Evolutionary conservation across 2,113 vertebrate genomes (phyloP), one percentile per base, ranked within the genome.

Genomic region (Saguinus imperator): DNA sequence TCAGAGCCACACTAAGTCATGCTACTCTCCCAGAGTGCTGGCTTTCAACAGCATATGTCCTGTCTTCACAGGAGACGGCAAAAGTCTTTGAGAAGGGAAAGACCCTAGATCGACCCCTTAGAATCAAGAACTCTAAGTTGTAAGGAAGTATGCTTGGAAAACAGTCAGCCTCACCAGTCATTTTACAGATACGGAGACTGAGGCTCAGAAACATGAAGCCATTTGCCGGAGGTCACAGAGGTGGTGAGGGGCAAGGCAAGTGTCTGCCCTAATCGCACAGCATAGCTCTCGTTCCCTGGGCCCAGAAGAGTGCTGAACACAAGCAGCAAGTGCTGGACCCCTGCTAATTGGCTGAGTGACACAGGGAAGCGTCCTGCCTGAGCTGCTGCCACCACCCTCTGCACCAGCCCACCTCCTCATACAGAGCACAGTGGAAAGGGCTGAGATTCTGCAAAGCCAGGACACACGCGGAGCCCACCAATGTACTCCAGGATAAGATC

Each of bases 341-440:
- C 25, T 4, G 10, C 50, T 25, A 23, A 37, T 1, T 5, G n/a
- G 89, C 35, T 5, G 5, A 13, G n/a, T 1, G 18, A 68, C 0
- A 0, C 8, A 4, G 16, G 52, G 32, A 66, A 27, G 72, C 64
- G 6, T 12, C 10, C 77, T 8, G 57, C 50, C 83, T 6, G 3
- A 25, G 73, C 73, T 45, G 55, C 20, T 1, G 32, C 70, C 1
- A 2, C 17, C 9, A 23, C 11, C 45, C 94, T 43, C 48, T 18
- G 29, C 2, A 0, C 11, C 18, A 8, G 25, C n/a, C 72, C 0
- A 0, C 55, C 72, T 57, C 13, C 48, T 9, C 1, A 0, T 5
- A 20, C 70, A 2, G 29, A 14, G 61, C 5, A 8, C 1, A 4
- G 29, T 0, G 25, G 18, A 70, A 35, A 83, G 76, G 48, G 57